Evolutionary conservation across 2,113 vertebrate genomes (phyloP).

Genomic region (Sigmodon hispidus): DNA sequence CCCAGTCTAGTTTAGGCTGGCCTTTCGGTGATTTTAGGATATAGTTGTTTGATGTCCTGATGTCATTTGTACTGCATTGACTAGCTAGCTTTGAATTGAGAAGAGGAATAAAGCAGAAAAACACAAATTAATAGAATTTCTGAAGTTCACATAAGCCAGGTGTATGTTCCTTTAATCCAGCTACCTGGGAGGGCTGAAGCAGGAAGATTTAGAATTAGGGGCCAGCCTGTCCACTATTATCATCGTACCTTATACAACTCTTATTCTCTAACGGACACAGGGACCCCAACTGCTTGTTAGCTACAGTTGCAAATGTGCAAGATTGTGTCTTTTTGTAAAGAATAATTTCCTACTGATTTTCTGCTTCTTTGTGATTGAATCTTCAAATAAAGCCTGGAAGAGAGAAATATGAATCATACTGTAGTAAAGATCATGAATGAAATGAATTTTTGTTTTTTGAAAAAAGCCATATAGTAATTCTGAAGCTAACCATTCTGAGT

Average conservation of each 20-base stretch:
- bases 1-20: neutral
- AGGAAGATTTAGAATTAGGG: neutral
- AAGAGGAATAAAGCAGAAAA: constrained; percentile 22
- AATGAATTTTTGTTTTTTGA: constrained; percentile 34
- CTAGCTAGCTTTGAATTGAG: constrained; percentile 20
- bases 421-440: neutral
- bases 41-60: neutral
- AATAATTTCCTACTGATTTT: constrained; percentile 44
- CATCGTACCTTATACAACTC: neutral
- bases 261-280: neutral
- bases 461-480: neutral
- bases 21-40: neutral
- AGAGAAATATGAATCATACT: constrained; percentile 19
- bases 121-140: neutral
- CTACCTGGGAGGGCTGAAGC: neutral
- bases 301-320: neutral
- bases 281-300: neutral
- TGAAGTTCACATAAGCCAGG: neutral
- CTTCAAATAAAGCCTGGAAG: constrained; percentile 29
- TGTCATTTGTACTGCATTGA: neutral
- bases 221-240: neutral
- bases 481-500: neutral
- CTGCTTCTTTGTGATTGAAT: constrained; percentile 19
- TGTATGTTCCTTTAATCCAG: neutral
- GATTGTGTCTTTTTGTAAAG: constrained; percentile 22